These are phyloP conservation scores for Shargacucullia verbasci DNA, from an alignment of 2,888 invertebrate species.

Conservation along the genomic window DNA sequence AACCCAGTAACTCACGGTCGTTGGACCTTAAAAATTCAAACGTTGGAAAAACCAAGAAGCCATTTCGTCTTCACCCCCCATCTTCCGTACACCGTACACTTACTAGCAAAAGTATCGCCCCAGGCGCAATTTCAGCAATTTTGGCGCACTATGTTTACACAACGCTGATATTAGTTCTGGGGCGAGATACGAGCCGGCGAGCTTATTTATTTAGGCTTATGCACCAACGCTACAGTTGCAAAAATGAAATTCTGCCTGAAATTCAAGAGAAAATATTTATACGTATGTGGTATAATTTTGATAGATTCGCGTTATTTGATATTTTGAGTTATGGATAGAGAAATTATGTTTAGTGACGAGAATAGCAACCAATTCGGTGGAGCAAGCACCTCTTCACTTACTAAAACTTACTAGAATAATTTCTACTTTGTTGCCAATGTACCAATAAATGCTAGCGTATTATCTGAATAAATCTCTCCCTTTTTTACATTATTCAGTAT, in stretches of 20 bases:
- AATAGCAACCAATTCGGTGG: background rate
- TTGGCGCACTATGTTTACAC: slow-evolving; percentile 67
- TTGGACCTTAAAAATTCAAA: slow-evolving; percentile 60
- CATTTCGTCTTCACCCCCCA: slow-evolving; percentile 42
- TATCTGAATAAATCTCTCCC: too few species aligned
- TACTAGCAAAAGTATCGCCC: slow-evolving; percentile 63
- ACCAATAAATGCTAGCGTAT: too few species aligned
- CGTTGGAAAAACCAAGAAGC: slow-evolving; percentile 58
- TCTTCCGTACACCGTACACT: slow-evolving; percentile 50
- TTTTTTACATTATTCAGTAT: too few species aligned
- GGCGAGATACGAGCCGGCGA: slow-evolving; percentile 59
- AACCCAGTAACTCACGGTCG: slow-evolving; percentile 38
- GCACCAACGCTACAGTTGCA: slow-evolving; percentile 52
- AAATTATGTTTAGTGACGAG: background rate
- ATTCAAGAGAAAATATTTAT: slow-evolving; percentile 47
- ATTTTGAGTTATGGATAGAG: background rate
- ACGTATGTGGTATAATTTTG: slow-evolving; percentile 13
- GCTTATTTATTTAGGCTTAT: slow-evolving; percentile 68
- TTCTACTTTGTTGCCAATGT: too few species aligned
- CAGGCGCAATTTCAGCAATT: slow-evolving; percentile 67
- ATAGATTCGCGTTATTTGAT: slow-evolving; percentile 5
- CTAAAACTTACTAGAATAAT: too few species aligned
- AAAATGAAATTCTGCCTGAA: slow-evolving; percentile 56
- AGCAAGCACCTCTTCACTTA: background rate
- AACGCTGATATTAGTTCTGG: slow-evolving; percentile 73